Evolutionary conservation across 1,140 invertebrate genomes (phyloP), one percentile per base, ranked within the genome.

Genomic region (Pseudomyrmex gracilis): DNA sequence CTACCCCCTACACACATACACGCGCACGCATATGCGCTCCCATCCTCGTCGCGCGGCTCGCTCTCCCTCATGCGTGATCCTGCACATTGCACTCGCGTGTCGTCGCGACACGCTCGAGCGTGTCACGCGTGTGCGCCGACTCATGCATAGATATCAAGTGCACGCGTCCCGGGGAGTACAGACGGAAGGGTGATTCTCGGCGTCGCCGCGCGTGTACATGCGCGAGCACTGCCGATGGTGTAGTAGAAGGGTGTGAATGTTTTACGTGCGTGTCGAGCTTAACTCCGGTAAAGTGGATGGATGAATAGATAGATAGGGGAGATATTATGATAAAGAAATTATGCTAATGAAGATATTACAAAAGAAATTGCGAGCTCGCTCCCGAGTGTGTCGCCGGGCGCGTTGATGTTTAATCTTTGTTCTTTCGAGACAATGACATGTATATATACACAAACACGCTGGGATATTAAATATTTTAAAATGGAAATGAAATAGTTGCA

Each of bases 131-230:
- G 71, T 83, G 53, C 68, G 61, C 51, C 70, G 77, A 78, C 70
- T 87, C 84, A 86, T 76, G 84, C 77, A 70, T 70, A 82, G 70
- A 24, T 87, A 87, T 86, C 85, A 87, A 83, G 66, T 64, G 66
- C 84, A 87, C 60, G 73, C 78, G 68, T 76, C 58, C 22, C 34
- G 51, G 58, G 24, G 20, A 34, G 53, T 49, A 34, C 15, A 24
- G 57, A 24, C 20, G 20, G 22, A 8, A 8, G 24, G 43, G 22
- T 34, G 64, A 60, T 70, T 49, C 66, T 43, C 55, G 13, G 55
- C 73, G n/a, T n/a, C 43, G 15, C 24, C n/a, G 66, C n/a, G 66
- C 66, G 53, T n/a, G 43, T 78, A 78, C 20, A 58, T 49, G 66
- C 53, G 43, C 76, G 66, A 24, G 55, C 22, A 80, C 71, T 34